A percentile compares a stretch with the other conserved stretches of the same genome.
Conservation (phyloP, 1,140 invertebrate genomes). For the Zaprionus africanus region DNA sequence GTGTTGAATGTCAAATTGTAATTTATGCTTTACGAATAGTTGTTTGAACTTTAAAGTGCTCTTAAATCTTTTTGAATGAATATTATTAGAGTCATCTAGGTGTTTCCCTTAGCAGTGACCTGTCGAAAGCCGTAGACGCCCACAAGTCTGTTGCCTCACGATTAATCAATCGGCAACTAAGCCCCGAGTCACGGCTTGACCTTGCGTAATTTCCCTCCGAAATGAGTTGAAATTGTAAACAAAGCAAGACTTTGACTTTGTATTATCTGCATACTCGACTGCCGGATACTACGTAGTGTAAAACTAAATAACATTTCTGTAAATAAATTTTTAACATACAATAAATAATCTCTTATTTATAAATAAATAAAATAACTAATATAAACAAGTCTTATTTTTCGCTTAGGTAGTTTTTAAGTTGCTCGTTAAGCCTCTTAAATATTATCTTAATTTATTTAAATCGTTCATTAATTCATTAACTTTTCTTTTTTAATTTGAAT, state of each 20-base stretch:
- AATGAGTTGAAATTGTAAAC: background rate
- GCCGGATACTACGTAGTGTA: background rate
- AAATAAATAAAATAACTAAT: too few species aligned
- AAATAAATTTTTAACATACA: too few species aligned
- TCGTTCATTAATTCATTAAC: too few species aligned
- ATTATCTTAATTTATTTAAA: too few species aligned
- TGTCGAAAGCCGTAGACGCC: background rate
- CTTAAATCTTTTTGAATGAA: background rate
- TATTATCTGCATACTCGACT: background rate
- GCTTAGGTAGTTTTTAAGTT: too few species aligned
- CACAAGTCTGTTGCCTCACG: background rate
- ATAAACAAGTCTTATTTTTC: too few species aligned
- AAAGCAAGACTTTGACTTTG: background rate
- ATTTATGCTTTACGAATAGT: background rate
- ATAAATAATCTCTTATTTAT: too few species aligned
- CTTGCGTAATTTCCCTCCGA: background rate
- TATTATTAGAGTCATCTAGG: too few species aligned
- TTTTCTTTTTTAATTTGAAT: too few species aligned
- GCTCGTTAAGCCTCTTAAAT: too few species aligned
- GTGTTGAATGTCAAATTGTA: slow-evolving; percentile 16
- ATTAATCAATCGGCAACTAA: background rate
- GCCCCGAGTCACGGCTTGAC: background rate
- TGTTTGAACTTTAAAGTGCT: background rate
- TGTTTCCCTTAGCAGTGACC: too few species aligned
- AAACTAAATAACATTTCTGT: background rate